Evolutionary conservation across 2,797 vertebrate genomes (phyloP).

Genomic region (Syngnathus acus): DNA sequence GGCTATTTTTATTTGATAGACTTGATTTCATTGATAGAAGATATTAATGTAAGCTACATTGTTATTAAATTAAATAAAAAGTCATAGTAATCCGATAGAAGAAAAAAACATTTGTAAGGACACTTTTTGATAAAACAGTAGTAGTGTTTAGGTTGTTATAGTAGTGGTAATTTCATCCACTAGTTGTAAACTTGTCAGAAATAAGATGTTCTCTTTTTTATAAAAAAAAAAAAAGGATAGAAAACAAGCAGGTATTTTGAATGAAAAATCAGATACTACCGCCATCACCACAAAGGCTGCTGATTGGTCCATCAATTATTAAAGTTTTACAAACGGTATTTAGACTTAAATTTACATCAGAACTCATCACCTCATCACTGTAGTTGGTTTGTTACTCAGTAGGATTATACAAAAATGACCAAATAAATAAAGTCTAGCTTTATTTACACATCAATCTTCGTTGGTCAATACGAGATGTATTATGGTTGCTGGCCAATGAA

Average conservation of each 20-base stretch:
- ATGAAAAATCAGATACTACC: neutral
- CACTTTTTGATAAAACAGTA: neutral
- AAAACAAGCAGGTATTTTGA: neutral
- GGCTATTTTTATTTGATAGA: neutral
- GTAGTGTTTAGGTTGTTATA: neutral
- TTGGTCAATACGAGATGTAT: too few relatives aligned
- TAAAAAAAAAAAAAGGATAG: neutral
- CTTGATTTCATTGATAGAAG: neutral
- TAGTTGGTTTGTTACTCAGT: neutral
- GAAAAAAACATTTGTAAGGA: neutral
- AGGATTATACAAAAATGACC: neutral
- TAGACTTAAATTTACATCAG: neutral
- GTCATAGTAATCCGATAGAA: neutral
- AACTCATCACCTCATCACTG: neutral
- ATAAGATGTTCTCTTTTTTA: neutral
- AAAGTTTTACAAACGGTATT: neutral
- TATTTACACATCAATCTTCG: neutral
- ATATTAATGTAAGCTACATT: neutral
- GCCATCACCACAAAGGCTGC: neutral
- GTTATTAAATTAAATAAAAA: neutral
- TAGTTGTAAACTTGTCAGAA: neutral
- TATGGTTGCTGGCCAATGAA: too few relatives aligned
- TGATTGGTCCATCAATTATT: neutral
- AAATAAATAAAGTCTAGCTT: neutral
- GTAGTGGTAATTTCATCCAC: neutral